A percentile compares a stretch with the other conserved stretches of the same genome.
Conservation (phyloP, 2,888 invertebrate genomes). For the Arge pagana region DNA sequence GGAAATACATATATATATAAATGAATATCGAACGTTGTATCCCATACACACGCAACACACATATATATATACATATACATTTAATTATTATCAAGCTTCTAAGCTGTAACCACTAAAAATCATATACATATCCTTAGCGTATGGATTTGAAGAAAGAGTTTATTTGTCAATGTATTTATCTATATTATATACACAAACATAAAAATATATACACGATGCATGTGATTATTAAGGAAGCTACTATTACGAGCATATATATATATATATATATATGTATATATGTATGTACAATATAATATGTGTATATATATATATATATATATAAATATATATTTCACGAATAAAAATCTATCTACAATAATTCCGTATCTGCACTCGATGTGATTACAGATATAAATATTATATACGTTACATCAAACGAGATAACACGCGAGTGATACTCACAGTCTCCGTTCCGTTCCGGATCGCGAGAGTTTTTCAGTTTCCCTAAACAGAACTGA, state of each 20-base stretch:
- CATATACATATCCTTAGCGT: slow-evolving; percentile 31
- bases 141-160: slow-evolving; percentile 41
- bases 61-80: slow-evolving; percentile 2
- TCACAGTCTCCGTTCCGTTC: no score
- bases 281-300: slow-evolving; percentile 35
- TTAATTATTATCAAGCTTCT: slow-evolving; percentile 35
- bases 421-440: no score
- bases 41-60: neutral
- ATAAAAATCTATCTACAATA: slow-evolving; percentile 37
- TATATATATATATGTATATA: slow-evolving; percentile 42
- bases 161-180: slow-evolving; percentile 26
- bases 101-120: slow-evolving; percentile 41
- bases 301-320: slow-evolving; percentile 40
- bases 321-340: slow-evolving; percentile 38
- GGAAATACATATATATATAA: no score
- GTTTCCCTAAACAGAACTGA: no score
- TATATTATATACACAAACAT: neutral
- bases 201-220: slow-evolving; percentile 27
- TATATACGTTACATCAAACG: no score
- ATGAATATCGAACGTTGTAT: no score
- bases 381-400: no score
- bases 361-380: neutral
- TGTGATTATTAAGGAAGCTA: slow-evolving; percentile 44
- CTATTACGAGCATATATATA: slow-evolving; percentile 31
- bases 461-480: no score